Percentiles rank a stretch among this genome's conserved stretches.
Evolutionary conservation across 1,140 invertebrate species (phyloP).

Genomic region (Acyrthosiphon pisum): DNA sequence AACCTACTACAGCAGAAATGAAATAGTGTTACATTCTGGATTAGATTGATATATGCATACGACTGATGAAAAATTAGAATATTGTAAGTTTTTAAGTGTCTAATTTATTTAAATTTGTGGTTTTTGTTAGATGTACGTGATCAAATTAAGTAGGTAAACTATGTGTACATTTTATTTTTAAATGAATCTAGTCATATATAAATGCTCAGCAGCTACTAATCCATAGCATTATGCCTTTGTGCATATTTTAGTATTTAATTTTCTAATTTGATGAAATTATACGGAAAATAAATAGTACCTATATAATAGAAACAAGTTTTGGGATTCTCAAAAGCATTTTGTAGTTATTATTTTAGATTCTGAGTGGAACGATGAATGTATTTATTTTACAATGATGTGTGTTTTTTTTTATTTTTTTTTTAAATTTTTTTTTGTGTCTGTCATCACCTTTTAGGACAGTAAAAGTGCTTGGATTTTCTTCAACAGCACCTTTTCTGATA

Average conservation of each 20-base stretch:
- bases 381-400: too few relatives aligned
- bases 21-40: neutral
- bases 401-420: too few relatives aligned
- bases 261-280: neutral
- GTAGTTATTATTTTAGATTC: neutral
- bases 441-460: too few relatives aligned
- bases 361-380: too few relatives aligned
- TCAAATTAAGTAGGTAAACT: neutral
- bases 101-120: neutral
- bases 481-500: too few relatives aligned
- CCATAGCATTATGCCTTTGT: neutral
- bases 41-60: neutral
- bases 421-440: too few relatives aligned
- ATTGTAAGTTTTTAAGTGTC: neutral
- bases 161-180: neutral
- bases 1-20: neutral
- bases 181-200: neutral
- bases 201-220: neutral
- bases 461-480: too few relatives aligned
- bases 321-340: neutral
- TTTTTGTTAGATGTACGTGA: neutral
- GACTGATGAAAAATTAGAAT: neutral
- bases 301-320: neutral
- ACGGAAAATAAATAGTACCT: neutral
- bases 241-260: constrained; percentile 24